A percentile compares a stretch with the other conserved stretches of the same genome.
Evolutionary conservation across 2,113 vertebrate genomes (phyloP).

Genomic region (Heloderma charlesbogerti): DNA sequence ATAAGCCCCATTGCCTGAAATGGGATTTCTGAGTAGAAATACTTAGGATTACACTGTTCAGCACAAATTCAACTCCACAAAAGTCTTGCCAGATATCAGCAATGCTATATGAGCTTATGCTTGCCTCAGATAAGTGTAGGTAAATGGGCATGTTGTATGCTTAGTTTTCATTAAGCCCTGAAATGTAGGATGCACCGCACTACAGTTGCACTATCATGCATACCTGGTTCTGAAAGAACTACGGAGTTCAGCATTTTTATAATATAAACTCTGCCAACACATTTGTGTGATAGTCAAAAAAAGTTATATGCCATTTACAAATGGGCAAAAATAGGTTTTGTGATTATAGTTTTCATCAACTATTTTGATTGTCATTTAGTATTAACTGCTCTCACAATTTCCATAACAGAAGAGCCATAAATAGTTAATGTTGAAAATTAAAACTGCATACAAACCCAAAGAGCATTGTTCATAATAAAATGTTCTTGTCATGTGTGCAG

Average conservation of each 20-base stretch:
- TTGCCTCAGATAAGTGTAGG: background rate
- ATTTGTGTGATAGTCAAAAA: background rate
- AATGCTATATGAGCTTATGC: background rate
- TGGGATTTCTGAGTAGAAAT: background rate
- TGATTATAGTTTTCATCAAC: background rate
- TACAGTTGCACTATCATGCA: background rate
- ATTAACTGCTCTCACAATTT: background rate
- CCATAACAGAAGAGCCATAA: background rate
- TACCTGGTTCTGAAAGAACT: background rate
- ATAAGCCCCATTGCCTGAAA: background rate
- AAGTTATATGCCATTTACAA: background rate
- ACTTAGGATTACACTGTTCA: background rate
- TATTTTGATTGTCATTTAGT: background rate
- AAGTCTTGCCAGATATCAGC: background rate
- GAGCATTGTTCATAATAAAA: constrained; percentile 71
- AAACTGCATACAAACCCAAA: constrained; percentile 88
- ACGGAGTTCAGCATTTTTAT: background rate
- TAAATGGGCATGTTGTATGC: background rate
- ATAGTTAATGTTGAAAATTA: background rate
- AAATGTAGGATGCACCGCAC: background rate
- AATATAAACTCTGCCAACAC: background rate
- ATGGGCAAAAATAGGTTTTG: background rate
- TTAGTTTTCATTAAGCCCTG: background rate
- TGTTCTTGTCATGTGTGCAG: constrained; percentile 82
- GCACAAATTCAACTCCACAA: background rate